Evolutionary conservation across 2,888 invertebrate species (phyloP).

Genomic region (Cryptophagus acutangulus): DNA sequence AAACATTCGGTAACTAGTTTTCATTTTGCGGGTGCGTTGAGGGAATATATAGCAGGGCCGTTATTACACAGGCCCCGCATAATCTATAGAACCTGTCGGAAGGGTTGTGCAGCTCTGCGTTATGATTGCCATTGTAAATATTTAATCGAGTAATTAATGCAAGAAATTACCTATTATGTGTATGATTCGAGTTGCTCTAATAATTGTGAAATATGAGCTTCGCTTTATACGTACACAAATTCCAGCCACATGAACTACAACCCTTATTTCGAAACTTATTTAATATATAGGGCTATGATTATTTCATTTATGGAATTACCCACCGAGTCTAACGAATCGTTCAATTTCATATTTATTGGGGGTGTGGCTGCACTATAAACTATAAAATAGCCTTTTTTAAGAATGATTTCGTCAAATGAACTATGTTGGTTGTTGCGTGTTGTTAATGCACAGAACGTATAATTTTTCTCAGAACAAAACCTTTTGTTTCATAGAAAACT

Average conservation of each 20-base stretch:
- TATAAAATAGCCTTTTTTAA: not conserved
- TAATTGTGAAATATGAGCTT: conserved; percentile 49
- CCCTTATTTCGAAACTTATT: too few relatives aligned
- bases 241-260: conserved; percentile 14
- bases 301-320: conserved; percentile 36
- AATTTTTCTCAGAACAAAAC: conserved; percentile 18
- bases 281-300: too few relatives aligned
- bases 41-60: conserved; percentile 42
- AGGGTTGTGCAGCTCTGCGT: conserved; percentile 47
- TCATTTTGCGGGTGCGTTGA: conserved; percentile 42
- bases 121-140: conserved; percentile 52
- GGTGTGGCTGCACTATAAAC: not conserved
- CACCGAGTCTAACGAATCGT: conserved; percentile 29
- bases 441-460: conserved; percentile 15
- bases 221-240: conserved; percentile 21
- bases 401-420: too few relatives aligned
- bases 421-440: conserved; percentile 23
- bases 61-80: conserved; percentile 44
- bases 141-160: conserved; percentile 52
- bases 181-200: conserved; percentile 50
- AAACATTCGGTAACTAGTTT: conserved; percentile 35
- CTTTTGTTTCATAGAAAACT: conserved; percentile 21
- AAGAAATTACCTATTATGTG: conserved; percentile 53
- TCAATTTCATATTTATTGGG: conserved; percentile 26
- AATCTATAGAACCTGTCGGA: conserved; percentile 48